Conservation (phyloP, 2,113 vertebrate species). For the Ornithorhynchus anatinus region DNA sequence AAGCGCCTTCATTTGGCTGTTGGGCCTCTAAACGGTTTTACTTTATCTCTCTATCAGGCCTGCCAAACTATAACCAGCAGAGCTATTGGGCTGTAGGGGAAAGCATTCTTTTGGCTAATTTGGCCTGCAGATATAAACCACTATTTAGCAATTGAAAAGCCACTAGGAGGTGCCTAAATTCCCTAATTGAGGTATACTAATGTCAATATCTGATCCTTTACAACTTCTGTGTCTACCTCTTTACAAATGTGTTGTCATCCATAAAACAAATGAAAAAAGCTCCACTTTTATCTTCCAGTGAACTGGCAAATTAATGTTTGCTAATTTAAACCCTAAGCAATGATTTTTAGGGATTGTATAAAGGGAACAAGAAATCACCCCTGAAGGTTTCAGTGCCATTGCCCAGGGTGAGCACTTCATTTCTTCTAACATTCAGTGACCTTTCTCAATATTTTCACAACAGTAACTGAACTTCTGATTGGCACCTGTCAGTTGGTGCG, state of each 20-base stretch:
- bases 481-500: slow-evolving; percentile 17
- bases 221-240: no score
- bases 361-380: not conserved
- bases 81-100: not conserved
- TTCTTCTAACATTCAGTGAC: slow-evolving; percentile 5
- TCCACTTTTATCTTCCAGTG: no score
- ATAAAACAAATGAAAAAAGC: no score
- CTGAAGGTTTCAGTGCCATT: not conserved
- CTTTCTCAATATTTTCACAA: slow-evolving; percentile 20
- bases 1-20: not conserved
- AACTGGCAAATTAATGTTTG: no score
- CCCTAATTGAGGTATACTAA: no score
- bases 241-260: no score
- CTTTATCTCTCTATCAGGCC: not conserved
- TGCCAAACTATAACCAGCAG: not conserved
- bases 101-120: not conserved
- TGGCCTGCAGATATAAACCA: not conserved
- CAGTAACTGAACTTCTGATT: not conserved
- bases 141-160: not conserved
- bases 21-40: not conserved
- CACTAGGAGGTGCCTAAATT: no score
- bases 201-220: no score
- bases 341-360: slow-evolving; percentile 37
- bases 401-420: not conserved
- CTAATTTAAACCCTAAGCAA: slow-evolving; percentile 16